These are phyloP conservation scores for Caenorhabditis doughertyi DNA, from an alignment of 2,888 invertebrate genomes.

Conservation along the genomic window DNA sequence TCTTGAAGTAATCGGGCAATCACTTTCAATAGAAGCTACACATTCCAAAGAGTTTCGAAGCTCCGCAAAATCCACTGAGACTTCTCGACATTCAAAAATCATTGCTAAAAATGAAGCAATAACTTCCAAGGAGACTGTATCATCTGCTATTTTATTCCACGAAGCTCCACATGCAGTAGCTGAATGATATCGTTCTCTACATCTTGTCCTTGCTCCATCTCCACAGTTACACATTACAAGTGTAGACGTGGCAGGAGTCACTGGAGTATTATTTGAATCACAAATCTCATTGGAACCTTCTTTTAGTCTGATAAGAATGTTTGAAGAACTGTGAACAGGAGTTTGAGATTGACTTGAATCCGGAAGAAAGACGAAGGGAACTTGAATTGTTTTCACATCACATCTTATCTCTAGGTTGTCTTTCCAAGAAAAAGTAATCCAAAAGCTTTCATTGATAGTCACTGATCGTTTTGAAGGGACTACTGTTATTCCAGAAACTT, in stretches of 20 bases:
- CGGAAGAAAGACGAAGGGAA: conserved; percentile 63
- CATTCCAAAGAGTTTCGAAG: conserved; percentile 50
- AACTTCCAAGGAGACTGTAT: conserved; percentile 69
- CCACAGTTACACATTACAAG: conserved; percentile 66
- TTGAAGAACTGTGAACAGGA: conserved; percentile 49
- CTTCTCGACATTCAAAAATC: conserved; percentile 59
- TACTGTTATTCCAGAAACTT: conserved; percentile 36
- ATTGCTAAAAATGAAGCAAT: conserved; percentile 63
- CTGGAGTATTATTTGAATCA: conserved; percentile 7
- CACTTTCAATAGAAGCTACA: conserved; percentile 63
- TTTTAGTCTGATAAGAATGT: conserved; percentile 31
- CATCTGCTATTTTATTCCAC: conserved; percentile 70
- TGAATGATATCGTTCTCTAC: conserved; percentile 56
- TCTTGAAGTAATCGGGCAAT: conserved; percentile 51
- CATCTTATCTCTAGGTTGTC: not conserved
- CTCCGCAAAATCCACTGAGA: conserved; percentile 46
- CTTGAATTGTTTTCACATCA: conserved; percentile 26
- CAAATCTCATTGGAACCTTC: conserved; percentile 32
- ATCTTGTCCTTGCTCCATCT: conserved; percentile 50
- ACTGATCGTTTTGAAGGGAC: conserved; percentile 52
- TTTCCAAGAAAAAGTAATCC: conserved; percentile 56
- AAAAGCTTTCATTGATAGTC: conserved; percentile 63
- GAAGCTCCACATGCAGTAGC: conserved; percentile 67
- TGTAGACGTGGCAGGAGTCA: conserved; percentile 40
- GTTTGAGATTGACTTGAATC: conserved; percentile 19